Conservation (phyloP, 2,113 vertebrate genomes). For the Hypanus sabinus region DNA sequence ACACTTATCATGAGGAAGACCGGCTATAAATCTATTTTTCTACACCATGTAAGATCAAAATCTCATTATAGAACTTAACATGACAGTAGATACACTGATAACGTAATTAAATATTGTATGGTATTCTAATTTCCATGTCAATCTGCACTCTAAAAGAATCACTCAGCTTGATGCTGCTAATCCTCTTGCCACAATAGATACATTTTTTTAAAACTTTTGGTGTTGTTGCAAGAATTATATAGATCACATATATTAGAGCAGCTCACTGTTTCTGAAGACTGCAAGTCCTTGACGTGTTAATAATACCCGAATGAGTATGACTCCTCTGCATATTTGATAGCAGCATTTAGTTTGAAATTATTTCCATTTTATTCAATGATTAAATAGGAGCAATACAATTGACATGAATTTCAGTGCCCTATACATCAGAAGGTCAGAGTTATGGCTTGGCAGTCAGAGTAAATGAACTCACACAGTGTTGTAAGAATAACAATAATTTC, state of each 20-base stretch:
- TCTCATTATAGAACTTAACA: neutral
- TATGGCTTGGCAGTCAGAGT: neutral
- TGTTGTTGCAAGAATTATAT: neutral
- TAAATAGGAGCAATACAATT: neutral
- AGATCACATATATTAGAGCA: neutral
- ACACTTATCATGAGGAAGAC: neutral
- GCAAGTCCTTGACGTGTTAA: neutral
- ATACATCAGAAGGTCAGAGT: neutral
- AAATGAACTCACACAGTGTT: conserved; percentile 19
- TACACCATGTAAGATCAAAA: neutral
- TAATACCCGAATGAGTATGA: neutral
- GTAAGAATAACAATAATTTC: conserved; percentile 23
- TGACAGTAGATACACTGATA: neutral
- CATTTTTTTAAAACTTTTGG: neutral
- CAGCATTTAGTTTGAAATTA: neutral
- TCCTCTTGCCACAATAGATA: neutral
- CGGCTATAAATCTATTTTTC: neutral
- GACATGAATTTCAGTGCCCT: neutral
- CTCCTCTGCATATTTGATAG: neutral
- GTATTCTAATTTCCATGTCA: neutral
- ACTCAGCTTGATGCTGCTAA: neutral
- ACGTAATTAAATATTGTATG: neutral
- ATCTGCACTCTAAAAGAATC: neutral
- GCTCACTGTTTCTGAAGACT: neutral
- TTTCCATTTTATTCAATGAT: conserved; percentile 7